Percentiles rank a stretch among this genome's conserved stretches.
Conservation (phyloP, 2,888 invertebrate species). For the Spicauda simplicius region DNA sequence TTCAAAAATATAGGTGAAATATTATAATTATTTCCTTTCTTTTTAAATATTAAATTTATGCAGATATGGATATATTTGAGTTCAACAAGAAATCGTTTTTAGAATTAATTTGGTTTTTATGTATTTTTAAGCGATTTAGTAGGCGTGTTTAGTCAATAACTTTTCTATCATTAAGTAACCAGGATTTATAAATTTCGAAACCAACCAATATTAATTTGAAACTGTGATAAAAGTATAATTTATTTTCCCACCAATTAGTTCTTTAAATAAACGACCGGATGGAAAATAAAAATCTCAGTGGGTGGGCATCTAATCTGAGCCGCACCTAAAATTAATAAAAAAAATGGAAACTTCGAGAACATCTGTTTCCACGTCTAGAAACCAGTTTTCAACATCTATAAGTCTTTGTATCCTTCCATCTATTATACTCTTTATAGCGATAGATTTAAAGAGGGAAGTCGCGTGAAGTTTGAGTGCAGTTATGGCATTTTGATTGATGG, state of each 20-base stretch:
- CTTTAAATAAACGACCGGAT: conserved; percentile 12
- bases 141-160: too few species aligned
- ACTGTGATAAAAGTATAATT: not conserved
- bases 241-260: conserved; percentile 1
- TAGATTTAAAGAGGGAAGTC: conserved; percentile 29
- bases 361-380: conserved; percentile 52
- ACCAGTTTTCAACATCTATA: not conserved
- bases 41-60: too few species aligned
- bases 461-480: conserved; percentile 7
- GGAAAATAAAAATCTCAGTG: conserved; percentile 25
- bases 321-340: conserved; percentile 47
- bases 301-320: conserved; percentile 38
- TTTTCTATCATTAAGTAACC: too few species aligned
- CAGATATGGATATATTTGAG: too few species aligned
- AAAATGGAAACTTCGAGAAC: conserved; percentile 58
- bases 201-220: not conserved
- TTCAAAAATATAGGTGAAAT: too few species aligned
- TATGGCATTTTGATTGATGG: conserved; percentile 43
- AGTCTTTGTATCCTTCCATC: not conserved
- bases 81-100: too few species aligned
- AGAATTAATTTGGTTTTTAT: too few species aligned
- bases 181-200: too few species aligned
- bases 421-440: conserved; percentile 7
- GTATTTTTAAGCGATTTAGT: too few species aligned
- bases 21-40: too few species aligned